Evolutionary conservation across 2,888 invertebrate species (phyloP), one percentile per base, ranked within the genome.

Genomic region (Epinotia nisella): DNA sequence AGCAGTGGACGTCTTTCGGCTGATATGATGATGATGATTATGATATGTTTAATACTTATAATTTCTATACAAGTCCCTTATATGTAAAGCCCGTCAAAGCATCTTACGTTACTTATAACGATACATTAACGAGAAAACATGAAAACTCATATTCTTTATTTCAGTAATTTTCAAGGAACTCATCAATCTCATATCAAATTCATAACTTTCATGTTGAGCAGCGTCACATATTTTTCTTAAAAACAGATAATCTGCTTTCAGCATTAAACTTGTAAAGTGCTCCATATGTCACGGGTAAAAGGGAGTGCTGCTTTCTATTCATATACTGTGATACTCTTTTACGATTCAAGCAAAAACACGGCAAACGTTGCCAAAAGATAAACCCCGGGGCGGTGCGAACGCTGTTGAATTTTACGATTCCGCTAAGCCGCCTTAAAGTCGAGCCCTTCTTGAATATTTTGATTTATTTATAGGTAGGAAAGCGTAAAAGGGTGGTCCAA

Each of bases 391-490:
- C 88, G 89, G 85, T 86, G 88, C 86, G 86, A 88, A 86, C 89
- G 92, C 87, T 92, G 92, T 92, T 92, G 92, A 92, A 92, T 93
- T 93, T 93, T 93, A 93, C 91, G 93, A 93, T 92, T 93, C 90
- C 86, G 88, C 91, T 93, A 93, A 93, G 93, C 93, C 92, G 91
- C 90, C 92, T 91, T 90, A 90, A 92, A 93, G 90, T 91, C 91
- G 90, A 86, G 91, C 92, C 92, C 91, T 92, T 91, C 90, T 92
- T 92, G 92, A 92, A 93, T 93, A 93, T 93, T 93, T 93, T 93
- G 93, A 93, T 93, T 93, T 93, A 93, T 93, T 93, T 93, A 93
- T 91, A 89, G 91, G 90, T 88, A 89, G 87, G 85, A 91, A 90
- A 85, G 90, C 89, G 90, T 91, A 90, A 92, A 92, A 90, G 92